Conservation (phyloP, 1,140 invertebrate genomes). For the Panagrolaimus sp. region DNA sequence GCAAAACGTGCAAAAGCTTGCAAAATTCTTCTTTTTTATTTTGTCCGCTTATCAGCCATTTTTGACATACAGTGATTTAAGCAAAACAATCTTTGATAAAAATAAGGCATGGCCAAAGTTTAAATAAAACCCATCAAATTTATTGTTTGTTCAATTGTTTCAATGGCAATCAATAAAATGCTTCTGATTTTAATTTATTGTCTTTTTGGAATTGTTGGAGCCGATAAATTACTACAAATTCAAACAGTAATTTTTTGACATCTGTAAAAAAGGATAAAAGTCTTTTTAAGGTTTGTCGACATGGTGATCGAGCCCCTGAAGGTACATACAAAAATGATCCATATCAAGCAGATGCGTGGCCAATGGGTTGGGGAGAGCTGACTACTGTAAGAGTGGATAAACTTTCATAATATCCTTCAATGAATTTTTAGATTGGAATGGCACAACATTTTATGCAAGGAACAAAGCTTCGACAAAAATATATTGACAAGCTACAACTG, state of each 20-base stretch:
- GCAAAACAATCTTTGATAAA: no score
- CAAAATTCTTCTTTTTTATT: no score
- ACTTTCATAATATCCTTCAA: background rate
- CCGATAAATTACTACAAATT: background rate
- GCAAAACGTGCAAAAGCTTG: no score
- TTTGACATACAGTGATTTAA: no score
- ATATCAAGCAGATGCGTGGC: background rate
- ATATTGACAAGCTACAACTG: slow-evolving; percentile 1
- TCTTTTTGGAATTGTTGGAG: background rate
- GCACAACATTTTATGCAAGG: slow-evolving; percentile 16
- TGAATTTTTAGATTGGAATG: slow-evolving; percentile 22
- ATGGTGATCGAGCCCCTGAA: slow-evolving; percentile 7
- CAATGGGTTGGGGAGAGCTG: background rate
- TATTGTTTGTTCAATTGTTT: no score
- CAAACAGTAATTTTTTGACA: background rate
- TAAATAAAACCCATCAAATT: no score
- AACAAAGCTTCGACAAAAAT: background rate
- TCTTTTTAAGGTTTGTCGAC: background rate
- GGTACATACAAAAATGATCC: background rate
- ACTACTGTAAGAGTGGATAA: background rate
- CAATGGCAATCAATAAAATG: background rate
- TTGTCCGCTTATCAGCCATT: no score
- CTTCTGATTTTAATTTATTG: background rate
- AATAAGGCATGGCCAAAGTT: no score
- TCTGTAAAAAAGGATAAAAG: background rate